Evolutionary conservation across 2,888 invertebrate species (phyloP).

Genomic region (Dryomyza anilis): DNA sequence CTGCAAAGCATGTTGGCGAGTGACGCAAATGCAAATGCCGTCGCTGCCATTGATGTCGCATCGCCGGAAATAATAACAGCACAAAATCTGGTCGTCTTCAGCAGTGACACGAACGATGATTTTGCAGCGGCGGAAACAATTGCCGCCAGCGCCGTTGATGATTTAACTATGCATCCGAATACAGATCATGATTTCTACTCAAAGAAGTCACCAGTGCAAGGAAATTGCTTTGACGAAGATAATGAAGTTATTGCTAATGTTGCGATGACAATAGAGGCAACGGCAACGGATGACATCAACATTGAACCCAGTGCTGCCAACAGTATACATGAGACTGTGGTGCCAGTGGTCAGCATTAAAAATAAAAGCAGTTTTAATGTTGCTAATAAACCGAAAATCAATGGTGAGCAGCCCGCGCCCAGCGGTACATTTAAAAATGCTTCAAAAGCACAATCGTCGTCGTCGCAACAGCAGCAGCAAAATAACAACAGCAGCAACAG

Average conservation of each 20-base stretch:
- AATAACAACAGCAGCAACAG: neutral
- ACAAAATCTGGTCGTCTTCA: slow-evolving; percentile 29
- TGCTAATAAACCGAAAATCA: too few species aligned
- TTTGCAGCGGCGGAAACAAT: slow-evolving; percentile 34
- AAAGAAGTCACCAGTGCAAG: slow-evolving; percentile 33
- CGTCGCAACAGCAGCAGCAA: neutral
- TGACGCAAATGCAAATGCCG: neutral
- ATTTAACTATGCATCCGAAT: slow-evolving; percentile 26
- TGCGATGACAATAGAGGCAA: neutral
- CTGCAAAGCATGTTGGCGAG: slow-evolving; percentile 11
- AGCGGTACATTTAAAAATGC: too few species aligned
- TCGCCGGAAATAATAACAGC: slow-evolving; percentile 7
- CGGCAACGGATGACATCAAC: neutral
- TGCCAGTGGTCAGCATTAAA: neutral
- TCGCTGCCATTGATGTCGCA: too few species aligned
- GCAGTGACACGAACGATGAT: slow-evolving; percentile 41
- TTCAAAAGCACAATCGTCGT: neutral
- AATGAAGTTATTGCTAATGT: slow-evolving; percentile 33
- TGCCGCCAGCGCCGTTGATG: slow-evolving; percentile 21
- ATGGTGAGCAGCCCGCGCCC: too few species aligned
- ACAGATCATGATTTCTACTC: slow-evolving; percentile 54
- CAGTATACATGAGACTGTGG: neutral
- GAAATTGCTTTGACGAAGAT: slow-evolving; percentile 37
- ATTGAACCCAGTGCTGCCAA: neutral
- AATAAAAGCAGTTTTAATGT: neutral